Evolutionary conservation across 2,113 vertebrate genomes (phyloP).

Genomic region (Oostethus manadensis): DNA sequence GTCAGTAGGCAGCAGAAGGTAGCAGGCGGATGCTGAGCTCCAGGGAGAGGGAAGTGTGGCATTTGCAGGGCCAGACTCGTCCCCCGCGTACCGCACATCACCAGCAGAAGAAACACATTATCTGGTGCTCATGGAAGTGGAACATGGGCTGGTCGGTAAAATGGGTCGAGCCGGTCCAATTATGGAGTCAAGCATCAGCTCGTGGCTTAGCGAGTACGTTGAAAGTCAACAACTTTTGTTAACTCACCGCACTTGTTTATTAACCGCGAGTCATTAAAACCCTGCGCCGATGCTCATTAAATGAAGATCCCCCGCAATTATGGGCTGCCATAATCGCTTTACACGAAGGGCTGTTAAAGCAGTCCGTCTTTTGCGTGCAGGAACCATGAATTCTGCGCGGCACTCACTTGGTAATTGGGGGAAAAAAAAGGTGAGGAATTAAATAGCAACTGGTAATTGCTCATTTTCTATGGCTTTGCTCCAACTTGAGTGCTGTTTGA

Average conservation of each 20-base stretch:
- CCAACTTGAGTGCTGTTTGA: too few species aligned
- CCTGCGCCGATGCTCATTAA: constrained; percentile 36
- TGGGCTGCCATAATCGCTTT: constrained; percentile 21
- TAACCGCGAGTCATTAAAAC: constrained; percentile 31
- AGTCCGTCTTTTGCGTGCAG: constrained; percentile 12
- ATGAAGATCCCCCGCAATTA: constrained; percentile 33
- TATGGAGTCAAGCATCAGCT: constrained; percentile 38
- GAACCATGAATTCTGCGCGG: too few species aligned
- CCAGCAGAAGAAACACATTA: constrained; percentile 20
- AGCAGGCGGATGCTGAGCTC: constrained; percentile 27
- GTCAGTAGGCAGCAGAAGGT: constrained; percentile 38
- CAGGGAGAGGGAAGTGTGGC: constrained; percentile 20
- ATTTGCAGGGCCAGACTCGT: constrained; percentile 11
- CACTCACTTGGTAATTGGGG: constrained; percentile 1
- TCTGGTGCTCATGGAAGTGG: constrained; percentile 29
- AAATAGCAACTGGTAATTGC: constrained; percentile 13
- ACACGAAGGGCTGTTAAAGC: constrained; percentile 28
- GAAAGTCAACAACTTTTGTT: constrained; percentile 35
- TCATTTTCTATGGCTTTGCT: neutral
- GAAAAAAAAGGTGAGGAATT: constrained; percentile 24
- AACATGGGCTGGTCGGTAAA: constrained; percentile 17
- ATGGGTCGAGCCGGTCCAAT: constrained; percentile 29
- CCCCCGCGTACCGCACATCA: constrained; percentile 1
- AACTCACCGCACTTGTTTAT: constrained; percentile 27
- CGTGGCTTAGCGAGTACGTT: constrained; percentile 23